Percentiles rank a stretch among this genome's conserved stretches.
Conservation (phyloP, 2,888 invertebrate species). For the Hybos culiciformis region DNA sequence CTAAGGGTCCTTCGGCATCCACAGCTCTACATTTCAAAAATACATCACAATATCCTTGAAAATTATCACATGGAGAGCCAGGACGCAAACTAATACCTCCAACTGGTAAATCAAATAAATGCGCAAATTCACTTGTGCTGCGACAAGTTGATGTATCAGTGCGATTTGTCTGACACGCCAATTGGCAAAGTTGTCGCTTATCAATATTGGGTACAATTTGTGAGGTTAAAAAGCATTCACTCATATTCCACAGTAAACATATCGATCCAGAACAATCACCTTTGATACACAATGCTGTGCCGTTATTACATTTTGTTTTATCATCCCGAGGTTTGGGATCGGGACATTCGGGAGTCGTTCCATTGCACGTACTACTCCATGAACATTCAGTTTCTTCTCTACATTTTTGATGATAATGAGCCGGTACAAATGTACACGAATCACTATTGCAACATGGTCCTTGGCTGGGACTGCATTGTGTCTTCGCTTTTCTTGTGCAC, state of each 20-base stretch:
- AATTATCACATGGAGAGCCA: slow-evolving; percentile 97
- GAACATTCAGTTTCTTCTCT: slow-evolving; percentile 82
- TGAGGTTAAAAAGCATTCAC: slow-evolving; percentile 88
- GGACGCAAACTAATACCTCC: slow-evolving; percentile 81
- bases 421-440: slow-evolving; percentile 61
- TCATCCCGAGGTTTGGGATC: slow-evolving; percentile 65
- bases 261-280: slow-evolving; percentile 94
- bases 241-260: slow-evolving; percentile 86
- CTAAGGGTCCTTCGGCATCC: slow-evolving; percentile 96
- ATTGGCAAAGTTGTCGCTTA: slow-evolving; percentile 80
- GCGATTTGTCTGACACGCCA: slow-evolving; percentile 91
- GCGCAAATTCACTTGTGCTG: slow-evolving; percentile 78
- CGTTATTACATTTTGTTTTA: slow-evolving; percentile 91
- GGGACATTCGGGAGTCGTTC: slow-evolving; percentile 77
- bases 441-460: slow-evolving; percentile 87
- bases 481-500: slow-evolving; percentile 61
- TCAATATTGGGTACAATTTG: slow-evolving; percentile 59
- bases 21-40: slow-evolving; percentile 97
- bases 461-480: slow-evolving; percentile 83
- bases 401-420: slow-evolving; percentile 52
- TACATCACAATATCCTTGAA: slow-evolving; percentile 99
- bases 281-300: slow-evolving; percentile 69
- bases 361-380: slow-evolving; percentile 75
- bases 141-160: slow-evolving; percentile 58
- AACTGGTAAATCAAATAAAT: slow-evolving; percentile 52